Evolutionary conservation across 2,888 invertebrate genomes (phyloP).

Genomic region (Xylota sylvarum): DNA sequence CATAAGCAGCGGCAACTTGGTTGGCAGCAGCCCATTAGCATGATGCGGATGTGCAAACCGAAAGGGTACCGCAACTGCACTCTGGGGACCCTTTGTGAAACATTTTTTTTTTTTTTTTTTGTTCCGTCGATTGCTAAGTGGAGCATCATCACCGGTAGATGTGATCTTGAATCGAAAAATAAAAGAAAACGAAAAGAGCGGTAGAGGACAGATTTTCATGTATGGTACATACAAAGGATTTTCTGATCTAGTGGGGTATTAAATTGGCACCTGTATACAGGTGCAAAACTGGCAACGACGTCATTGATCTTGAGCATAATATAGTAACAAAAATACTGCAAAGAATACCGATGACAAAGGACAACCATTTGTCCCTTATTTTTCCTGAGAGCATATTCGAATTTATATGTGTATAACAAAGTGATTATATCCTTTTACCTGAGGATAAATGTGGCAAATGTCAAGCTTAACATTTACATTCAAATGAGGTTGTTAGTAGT

Average conservation of each 20-base stretch:
- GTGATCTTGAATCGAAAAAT: slow-evolving; percentile 48
- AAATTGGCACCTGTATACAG: slow-evolving; percentile 74
- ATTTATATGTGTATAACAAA: slow-evolving; percentile 16
- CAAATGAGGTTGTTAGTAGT: slow-evolving; percentile 70
- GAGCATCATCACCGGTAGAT: slow-evolving; percentile 66
- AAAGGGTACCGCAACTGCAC: slow-evolving; percentile 73
- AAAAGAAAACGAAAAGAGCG: slow-evolving; percentile 28
- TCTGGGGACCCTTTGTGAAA: slow-evolving; percentile 57
- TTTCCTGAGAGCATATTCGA: not conserved
- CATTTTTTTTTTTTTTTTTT: slow-evolving; percentile 28
- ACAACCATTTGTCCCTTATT: slow-evolving; percentile 36
- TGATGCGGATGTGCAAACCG: slow-evolving; percentile 75
- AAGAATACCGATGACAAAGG: slow-evolving; percentile 42
- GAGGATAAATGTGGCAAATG: slow-evolving; percentile 68
- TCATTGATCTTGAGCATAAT: slow-evolving; percentile 52
- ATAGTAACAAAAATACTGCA: slow-evolving; percentile 31
- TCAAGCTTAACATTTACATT: slow-evolving; percentile 37
- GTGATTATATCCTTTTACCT: slow-evolving; percentile 6
- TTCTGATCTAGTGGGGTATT: slow-evolving; percentile 57
- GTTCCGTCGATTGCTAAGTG: slow-evolving; percentile 50
- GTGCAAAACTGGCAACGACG: slow-evolving; percentile 58
- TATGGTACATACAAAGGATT: slow-evolving; percentile 36
- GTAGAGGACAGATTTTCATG: slow-evolving; percentile 55
- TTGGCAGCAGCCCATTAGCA: slow-evolving; percentile 71
- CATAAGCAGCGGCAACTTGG: slow-evolving; percentile 68